Conservation (phyloP, 2,113 vertebrate species). For the Menura novaehollandiae region DNA sequence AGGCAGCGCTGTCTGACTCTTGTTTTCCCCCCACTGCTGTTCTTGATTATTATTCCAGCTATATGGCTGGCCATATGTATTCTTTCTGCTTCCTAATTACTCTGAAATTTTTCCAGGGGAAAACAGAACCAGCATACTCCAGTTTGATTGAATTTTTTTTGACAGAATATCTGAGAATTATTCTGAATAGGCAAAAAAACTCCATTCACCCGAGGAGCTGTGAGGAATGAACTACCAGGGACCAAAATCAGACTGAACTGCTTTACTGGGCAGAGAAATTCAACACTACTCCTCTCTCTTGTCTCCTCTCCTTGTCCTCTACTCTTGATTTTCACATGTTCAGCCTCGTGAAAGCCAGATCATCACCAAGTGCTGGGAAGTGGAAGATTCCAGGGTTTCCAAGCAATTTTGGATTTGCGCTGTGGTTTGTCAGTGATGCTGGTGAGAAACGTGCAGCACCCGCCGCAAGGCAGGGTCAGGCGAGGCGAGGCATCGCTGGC, state of each 20-base stretch:
- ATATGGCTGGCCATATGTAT: conserved; percentile 47
- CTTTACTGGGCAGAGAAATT: not conserved
- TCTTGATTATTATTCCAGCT: conserved; percentile 45
- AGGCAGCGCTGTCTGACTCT: not conserved
- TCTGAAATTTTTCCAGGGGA: not conserved
- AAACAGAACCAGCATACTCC: not conserved
- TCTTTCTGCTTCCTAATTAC: conserved; percentile 41
- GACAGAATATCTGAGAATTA: not conserved
- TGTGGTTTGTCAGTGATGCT: not conserved
- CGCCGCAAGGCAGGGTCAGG: not conserved
- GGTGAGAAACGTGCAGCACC: rapidly evolving
- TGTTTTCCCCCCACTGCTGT: not conserved
- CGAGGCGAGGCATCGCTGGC: not conserved
- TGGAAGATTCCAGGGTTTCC: not conserved
- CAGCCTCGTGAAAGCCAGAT: not conserved
- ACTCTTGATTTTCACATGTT: not conserved
- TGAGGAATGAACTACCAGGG: not conserved
- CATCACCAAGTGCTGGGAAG: not conserved
- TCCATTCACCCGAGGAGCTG: not conserved
- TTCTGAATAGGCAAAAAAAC: not conserved
- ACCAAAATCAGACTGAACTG: not conserved
- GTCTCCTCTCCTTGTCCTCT: not conserved
- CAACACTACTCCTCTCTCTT: not conserved
- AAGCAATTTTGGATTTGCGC: rapidly evolving
- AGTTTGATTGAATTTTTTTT: not conserved